Conservation (phyloP, 2,113 vertebrate genomes). For the Herpetotheres cachinnans region DNA sequence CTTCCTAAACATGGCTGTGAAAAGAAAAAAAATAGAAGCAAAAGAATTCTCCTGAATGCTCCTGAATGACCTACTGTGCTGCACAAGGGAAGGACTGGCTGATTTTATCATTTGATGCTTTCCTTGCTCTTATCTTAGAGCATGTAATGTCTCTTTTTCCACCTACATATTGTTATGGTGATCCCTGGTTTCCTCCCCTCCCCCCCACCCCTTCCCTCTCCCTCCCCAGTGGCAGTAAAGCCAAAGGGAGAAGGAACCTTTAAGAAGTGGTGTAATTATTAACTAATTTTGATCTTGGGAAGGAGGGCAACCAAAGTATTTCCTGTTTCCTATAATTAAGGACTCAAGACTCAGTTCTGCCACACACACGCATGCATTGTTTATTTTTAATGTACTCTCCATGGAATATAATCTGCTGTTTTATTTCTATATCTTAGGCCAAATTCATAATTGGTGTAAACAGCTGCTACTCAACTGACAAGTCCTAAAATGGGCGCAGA, state of each 20-base stretch:
- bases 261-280: slow-evolving; percentile 59
- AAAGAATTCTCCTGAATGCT: slow-evolving; percentile 16
- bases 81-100: not conserved
- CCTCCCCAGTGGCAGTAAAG: not conserved
- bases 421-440: slow-evolving; percentile 54
- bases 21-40: not conserved
- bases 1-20: not conserved
- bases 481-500: slow-evolving; percentile 4
- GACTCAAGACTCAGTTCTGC: slow-evolving; percentile 20
- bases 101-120: slow-evolving; percentile 4
- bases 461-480: slow-evolving; percentile 41
- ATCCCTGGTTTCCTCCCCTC: not conserved
- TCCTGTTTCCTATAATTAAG: slow-evolving; percentile 69
- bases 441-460: slow-evolving; percentile 55
- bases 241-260: slow-evolving; percentile 31
- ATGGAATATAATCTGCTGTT: slow-evolving; percentile 14
- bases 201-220: not conserved
- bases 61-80: not conserved
- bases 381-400: slow-evolving; percentile 60
- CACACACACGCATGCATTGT: slow-evolving; percentile 28
- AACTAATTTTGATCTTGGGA: slow-evolving; percentile 53
- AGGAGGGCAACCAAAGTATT: slow-evolving; percentile 54
- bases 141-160: not conserved
- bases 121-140: slow-evolving; percentile 37
- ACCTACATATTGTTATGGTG: slow-evolving; percentile 47